These are phyloP conservation scores for Pangasius macronema DNA, from an alignment of 2,797 vertebrate genomes.

Conservation along the genomic window DNA sequence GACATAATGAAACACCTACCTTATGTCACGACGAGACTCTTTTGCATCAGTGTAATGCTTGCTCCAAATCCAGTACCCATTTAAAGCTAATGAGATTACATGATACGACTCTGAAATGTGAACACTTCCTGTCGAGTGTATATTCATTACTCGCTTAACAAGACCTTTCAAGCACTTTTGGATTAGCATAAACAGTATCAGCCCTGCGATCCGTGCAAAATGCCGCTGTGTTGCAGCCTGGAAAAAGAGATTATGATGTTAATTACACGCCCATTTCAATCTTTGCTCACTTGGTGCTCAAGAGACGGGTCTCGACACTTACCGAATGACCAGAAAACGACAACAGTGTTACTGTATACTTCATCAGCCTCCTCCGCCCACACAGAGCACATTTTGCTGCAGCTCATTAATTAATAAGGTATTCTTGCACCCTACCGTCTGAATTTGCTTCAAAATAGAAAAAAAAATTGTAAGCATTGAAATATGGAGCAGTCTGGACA, in stretches of 20 bases:
- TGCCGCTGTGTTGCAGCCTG: slow-evolving; percentile 25
- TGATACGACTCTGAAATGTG: slow-evolving; percentile 26
- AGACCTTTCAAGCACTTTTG: slow-evolving; percentile 17
- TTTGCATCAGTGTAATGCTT: slow-evolving; percentile 14
- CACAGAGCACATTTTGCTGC: background rate
- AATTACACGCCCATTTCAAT: slow-evolving; percentile 51
- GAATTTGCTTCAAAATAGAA: background rate
- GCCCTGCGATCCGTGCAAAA: slow-evolving; percentile 37
- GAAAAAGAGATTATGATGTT: slow-evolving; percentile 47
- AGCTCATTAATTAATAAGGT: slow-evolving; percentile 10
- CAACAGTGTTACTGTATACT: slow-evolving; percentile 35
- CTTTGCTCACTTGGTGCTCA: slow-evolving; percentile 28
- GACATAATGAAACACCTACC: slow-evolving; percentile 31
- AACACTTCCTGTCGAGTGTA: slow-evolving; percentile 12
- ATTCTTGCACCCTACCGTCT: background rate
- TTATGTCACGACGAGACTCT: slow-evolving; percentile 32
- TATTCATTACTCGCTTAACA: slow-evolving; percentile 33
- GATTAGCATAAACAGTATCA: slow-evolving; percentile 32
- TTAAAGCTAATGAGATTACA: slow-evolving; percentile 17
- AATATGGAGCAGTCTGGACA: background rate
- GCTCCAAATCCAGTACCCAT: slow-evolving; percentile 27
- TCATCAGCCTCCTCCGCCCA: slow-evolving; percentile 23
- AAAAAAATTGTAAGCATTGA: background rate
- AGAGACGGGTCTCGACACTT: slow-evolving; percentile 44
- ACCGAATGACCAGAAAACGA: slow-evolving; percentile 50